These are phyloP conservation scores for Dolichomitus sp. DNA, from an alignment of 2,888 invertebrate species.

Conservation along the genomic window DNA sequence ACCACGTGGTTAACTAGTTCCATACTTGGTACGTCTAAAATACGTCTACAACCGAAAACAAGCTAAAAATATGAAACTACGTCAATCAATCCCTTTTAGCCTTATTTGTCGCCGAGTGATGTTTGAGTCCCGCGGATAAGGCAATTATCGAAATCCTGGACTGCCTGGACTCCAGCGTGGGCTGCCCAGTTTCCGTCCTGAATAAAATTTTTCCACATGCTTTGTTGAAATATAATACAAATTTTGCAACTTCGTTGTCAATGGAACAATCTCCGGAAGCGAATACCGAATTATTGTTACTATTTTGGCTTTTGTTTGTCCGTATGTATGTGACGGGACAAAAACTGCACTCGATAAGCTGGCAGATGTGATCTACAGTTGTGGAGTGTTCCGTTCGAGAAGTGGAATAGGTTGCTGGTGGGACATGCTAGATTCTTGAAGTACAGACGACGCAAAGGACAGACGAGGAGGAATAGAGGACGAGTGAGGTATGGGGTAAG, in stretches of 20 bases:
- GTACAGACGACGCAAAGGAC: not conserved
- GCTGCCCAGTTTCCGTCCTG: too few species aligned
- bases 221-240: too few species aligned
- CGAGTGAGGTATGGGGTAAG: constrained; percentile 67
- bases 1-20: not conserved
- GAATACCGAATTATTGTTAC: not conserved
- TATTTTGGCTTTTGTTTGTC: not conserved
- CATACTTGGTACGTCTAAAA: not conserved
- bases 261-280: not conserved
- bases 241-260: not conserved
- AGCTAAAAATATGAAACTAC: too few species aligned
- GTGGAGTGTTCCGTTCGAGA: not conserved
- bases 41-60: not conserved
- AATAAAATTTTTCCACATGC: too few species aligned
- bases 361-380: not conserved
- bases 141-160: too few species aligned
- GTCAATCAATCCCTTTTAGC: too few species aligned
- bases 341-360: not conserved
- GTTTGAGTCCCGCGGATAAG: too few species aligned
- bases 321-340: not conserved
- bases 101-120: too few species aligned
- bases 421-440: not conserved
- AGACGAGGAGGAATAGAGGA: constrained; percentile 45
- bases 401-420: not conserved
- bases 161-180: too few species aligned